phyloP scores from a whole-genome alignment of 2,113 vertebrate genomes.

The Eira barbara region DNA sequence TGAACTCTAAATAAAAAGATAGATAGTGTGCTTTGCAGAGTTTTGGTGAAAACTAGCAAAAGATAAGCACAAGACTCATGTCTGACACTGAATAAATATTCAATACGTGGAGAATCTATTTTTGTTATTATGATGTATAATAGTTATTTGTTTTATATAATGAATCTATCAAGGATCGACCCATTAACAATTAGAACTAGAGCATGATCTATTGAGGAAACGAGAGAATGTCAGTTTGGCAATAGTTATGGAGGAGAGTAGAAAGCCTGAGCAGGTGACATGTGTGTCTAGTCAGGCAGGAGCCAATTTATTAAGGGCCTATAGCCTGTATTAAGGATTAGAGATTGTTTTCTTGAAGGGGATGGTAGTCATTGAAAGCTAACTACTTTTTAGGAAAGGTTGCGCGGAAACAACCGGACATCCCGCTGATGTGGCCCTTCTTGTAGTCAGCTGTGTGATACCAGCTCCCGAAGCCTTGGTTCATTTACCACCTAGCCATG shows the following conservation, averaged over 20 bases:
- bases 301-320: background rate
- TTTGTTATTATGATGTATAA: background rate
- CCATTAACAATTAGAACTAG: background rate
- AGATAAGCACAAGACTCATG: background rate
- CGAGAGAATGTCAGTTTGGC: background rate
- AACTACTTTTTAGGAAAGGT: background rate
- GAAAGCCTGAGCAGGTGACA: background rate
- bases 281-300: background rate
- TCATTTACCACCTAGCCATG: constrained; percentile 36
- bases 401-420: background rate
- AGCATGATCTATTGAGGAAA: background rate
- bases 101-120: background rate
- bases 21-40: background rate
- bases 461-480: background rate
- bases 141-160: background rate
- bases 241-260: background rate
- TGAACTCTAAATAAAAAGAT: background rate
- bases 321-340: background rate
- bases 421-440: background rate
- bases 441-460: background rate
- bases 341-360: background rate
- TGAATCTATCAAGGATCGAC: background rate
- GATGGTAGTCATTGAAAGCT: background rate
- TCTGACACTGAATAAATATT: background rate
- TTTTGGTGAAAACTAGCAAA: background rate